Percentiles rank a stretch among this genome's conserved stretches.
phyloP scores from a whole-genome alignment of 2,113 vertebrate species.

The Paramormyrops kingsleyae region DNA sequence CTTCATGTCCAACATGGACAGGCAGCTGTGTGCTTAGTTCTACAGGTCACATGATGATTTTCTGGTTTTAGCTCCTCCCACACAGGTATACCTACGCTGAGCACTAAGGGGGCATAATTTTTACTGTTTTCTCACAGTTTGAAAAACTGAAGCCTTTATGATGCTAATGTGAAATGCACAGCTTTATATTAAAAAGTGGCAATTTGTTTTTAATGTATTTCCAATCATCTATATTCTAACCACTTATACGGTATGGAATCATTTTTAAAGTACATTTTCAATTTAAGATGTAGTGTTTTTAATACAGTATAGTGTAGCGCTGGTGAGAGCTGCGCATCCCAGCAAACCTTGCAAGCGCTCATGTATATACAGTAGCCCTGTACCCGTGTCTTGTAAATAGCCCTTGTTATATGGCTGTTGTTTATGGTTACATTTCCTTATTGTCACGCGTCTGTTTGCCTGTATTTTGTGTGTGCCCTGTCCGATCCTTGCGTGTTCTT shows the following conservation, averaged over 20 bases:
- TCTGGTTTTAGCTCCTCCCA: not conserved
- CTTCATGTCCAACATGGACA: not conserved
- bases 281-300: not conserved
- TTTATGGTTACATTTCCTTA: too few species aligned
- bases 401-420: too few species aligned
- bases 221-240: not conserved
- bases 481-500: too few species aligned
- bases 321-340: too few species aligned
- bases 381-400: too few species aligned
- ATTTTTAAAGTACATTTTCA: not conserved
- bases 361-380: too few species aligned
- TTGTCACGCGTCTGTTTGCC: too few species aligned
- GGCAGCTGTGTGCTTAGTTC: not conserved
- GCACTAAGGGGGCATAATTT: not conserved
- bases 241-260: not conserved
- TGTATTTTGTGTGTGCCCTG: too few species aligned
- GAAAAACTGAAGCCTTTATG: not conserved
- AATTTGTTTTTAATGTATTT: not conserved
- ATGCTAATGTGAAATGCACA: not conserved
- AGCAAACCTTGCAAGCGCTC: too few species aligned
- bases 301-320: not conserved
- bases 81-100: not conserved
- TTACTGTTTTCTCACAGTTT: not conserved
- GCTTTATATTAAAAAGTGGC: not conserved
- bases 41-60: not conserved